phyloP scores from a whole-genome alignment of 2,888 invertebrate genomes.

The Yponomeuta sedellus region DNA sequence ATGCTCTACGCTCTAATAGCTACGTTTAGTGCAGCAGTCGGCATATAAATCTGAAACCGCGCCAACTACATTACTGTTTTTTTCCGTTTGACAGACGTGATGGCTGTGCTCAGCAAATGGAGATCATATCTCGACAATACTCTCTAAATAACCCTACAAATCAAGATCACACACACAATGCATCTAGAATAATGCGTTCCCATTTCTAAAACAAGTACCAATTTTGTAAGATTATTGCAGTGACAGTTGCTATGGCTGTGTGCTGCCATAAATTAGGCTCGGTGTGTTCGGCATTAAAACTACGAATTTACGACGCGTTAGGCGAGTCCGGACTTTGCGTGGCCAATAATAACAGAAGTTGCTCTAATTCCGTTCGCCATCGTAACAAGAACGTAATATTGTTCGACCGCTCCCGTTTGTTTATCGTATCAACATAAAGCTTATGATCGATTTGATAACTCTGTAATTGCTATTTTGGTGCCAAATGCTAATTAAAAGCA shows the following conservation, averaged over 20 bases:
- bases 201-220: background rate
- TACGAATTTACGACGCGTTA: constrained; percentile 44
- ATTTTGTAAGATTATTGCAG: background rate
- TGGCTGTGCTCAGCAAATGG: background rate
- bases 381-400: constrained; percentile 1
- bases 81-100: background rate
- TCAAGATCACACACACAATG: too few species aligned
- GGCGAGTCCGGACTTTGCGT: constrained; percentile 41
- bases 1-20: constrained; percentile 1
- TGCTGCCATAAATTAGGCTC: constrained; percentile 34
- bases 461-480: background rate
- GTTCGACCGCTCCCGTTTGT: background rate
- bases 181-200: background rate
- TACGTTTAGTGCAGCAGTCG: background rate
- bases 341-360: constrained; percentile 52
- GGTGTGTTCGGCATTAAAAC: constrained; percentile 37
- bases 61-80: background rate
- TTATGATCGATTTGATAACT: background rate
- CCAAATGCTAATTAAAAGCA: background rate
- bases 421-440: background rate
- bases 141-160: too few species aligned
- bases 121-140: too few species aligned
- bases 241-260: constrained; percentile 15
- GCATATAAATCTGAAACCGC: background rate
- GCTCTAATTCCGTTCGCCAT: constrained; percentile 42